Conservation (phyloP, 2,113 vertebrate species). For the Tachysurus vachellii region DNA sequence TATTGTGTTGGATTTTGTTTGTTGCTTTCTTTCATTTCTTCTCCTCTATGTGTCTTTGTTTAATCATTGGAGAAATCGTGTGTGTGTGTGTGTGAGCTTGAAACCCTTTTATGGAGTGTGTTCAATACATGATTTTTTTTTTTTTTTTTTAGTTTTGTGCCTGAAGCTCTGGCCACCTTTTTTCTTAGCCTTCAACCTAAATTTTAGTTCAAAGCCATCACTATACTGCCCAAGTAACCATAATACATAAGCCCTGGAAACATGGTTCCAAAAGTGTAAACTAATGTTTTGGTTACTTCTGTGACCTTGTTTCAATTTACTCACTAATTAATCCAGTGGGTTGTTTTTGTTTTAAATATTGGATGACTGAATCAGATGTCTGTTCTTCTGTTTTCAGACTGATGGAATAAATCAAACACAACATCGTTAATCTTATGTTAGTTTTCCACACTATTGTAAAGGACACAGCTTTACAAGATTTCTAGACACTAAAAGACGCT, state of each 20-base stretch:
- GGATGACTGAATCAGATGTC: neutral
- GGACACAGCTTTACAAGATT: constrained; percentile 14
- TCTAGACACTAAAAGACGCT: constrained; percentile 32
- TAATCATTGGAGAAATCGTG: constrained; percentile 54
- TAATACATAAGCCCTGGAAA: neutral
- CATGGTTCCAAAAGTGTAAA: constrained; percentile 2
- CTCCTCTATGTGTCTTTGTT: constrained; percentile 63
- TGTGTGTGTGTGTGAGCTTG: constrained; percentile 4
- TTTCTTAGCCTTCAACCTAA: neutral
- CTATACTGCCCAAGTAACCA: neutral
- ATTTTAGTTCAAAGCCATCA: neutral
- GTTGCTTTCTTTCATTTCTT: constrained; percentile 49
- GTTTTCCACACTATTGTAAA: constrained; percentile 12
- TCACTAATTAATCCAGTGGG: neutral
- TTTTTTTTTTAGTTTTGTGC: neutral
- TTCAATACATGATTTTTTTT: neutral
- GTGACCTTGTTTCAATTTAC: neutral
- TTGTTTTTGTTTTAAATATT: neutral
- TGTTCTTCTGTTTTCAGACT: neutral
- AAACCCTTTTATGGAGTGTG: neutral
- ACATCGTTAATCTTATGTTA: neutral
- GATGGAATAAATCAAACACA: constrained; percentile 25
- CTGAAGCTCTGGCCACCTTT: neutral
- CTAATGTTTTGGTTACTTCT: constrained; percentile 17
- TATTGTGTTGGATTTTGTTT: constrained; percentile 36